Base-by-base conservation (phyloP, 2,888 invertebrate species). In the Melitaea athalia region DNA sequence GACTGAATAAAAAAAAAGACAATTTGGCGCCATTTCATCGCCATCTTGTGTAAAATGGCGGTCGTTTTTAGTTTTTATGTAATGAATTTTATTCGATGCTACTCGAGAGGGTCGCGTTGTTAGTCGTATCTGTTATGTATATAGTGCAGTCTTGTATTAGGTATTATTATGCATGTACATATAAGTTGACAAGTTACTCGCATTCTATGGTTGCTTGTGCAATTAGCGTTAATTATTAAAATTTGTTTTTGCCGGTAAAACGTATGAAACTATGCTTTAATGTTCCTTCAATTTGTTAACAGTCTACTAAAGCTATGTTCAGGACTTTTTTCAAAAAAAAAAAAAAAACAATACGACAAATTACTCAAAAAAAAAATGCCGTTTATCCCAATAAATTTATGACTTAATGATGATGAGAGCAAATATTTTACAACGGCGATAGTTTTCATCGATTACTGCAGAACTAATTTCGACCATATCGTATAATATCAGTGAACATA, bases 401-500 rank as follows among this genome's bases (percentile, higher is more conserved):
- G 8, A 38, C 38, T 38, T 8, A 38, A 38, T 38, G 5, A 7
- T 38, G 38, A 5, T 38, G 38, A 38, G 8, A 8, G 38, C 38
- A 5, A 38, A 24, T 24, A 24, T 38, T 38, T 38, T 5, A 38
- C 38, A 8, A 38, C 8, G 38, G 38, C 8, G 38, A 10, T 15
- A 50, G 10, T 15, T 50, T 17, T 55, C n/a, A 14, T 14, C 53
- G 14, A 55, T 55, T 6, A 14, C 33, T n/a, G 24, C 33, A n/a
- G 53, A 47, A 31, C 8, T 53, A 15, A 55, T 57, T 55, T 24
- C 33, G 45, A 15, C 11, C 69, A 65, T 65, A 63, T 69, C 69
- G 65, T 63, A 47, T 59, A 6, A 31, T 42, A 69, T 69, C 69
- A 66, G 52, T 63, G 12, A 59, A 69, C 69, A 69, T 69, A 69